phyloP scores from a whole-genome alignment of 35 echinoderm and acorn worm species.

The Heliocidaris tuberculata region DNA sequence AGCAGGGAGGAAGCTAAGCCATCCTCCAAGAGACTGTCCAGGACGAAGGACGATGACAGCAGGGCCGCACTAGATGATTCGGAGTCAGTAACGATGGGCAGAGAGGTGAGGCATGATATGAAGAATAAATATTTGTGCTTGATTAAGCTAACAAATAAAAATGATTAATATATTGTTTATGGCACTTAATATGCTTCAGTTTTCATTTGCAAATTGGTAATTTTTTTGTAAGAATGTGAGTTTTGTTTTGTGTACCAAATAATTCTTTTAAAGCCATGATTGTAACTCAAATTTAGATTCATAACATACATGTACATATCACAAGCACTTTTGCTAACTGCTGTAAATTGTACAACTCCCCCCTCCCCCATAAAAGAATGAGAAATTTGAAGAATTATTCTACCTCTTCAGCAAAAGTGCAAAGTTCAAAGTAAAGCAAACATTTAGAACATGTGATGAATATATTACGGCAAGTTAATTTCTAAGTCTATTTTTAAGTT shows the following conservation, averaged over 20 bases:
- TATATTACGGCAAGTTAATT: background rate
- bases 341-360: too few species aligned
- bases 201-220: too few species aligned
- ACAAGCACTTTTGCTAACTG: too few species aligned
- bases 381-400: background rate
- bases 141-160: too few species aligned
- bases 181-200: too few species aligned
- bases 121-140: too few species aligned
- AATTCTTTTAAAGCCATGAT: too few species aligned
- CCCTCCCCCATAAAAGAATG: background rate
- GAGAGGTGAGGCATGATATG: slow-evolving; percentile 12
- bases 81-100: background rate
- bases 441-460: background rate
- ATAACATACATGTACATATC: too few species aligned
- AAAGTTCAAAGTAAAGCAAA: background rate
- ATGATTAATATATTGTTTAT: too few species aligned
- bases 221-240: too few species aligned
- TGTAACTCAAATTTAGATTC: too few species aligned
- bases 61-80: slow-evolving; percentile 68
- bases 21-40: background rate
- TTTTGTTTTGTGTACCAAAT: too few species aligned
- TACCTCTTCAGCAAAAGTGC: background rate
- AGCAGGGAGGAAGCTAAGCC: slow-evolving; percentile 27
- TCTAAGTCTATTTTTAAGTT: background rate
- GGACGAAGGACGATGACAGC: slow-evolving; percentile 50